These are phyloP conservation scores for Drosophila tristis DNA, from an alignment of 1,140 invertebrate genomes.

Conservation along the genomic window DNA sequence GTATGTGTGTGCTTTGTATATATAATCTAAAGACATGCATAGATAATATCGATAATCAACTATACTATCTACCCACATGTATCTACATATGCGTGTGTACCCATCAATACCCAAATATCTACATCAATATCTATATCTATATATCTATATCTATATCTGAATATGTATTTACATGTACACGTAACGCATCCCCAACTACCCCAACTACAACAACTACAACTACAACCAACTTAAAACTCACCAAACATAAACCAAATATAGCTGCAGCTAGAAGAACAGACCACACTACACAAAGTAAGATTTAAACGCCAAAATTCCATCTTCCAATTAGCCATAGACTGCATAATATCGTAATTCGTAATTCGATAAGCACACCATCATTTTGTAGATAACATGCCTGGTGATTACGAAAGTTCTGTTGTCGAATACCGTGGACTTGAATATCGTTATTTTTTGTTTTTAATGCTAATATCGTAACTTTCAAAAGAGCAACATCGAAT, in stretches of 20 bases:
- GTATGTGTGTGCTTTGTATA: conserved; percentile 47
- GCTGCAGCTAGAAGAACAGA: conserved; percentile 84
- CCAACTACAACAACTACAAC: conserved; percentile 56
- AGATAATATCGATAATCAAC: conserved; percentile 18
- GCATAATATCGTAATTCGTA: conserved; percentile 44
- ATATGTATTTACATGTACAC: conserved; percentile 82
- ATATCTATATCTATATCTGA: conserved; percentile 69
- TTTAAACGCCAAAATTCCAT: conserved; percentile 54
- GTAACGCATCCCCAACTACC: conserved; percentile 68
- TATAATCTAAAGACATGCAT: conserved; percentile 38
- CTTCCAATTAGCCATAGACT: conserved; percentile 49
- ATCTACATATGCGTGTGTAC: not conserved
- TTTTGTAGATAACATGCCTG: too few species aligned
- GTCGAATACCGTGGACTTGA: not conserved
- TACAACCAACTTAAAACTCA: conserved; percentile 55
- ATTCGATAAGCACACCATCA: too few species aligned
- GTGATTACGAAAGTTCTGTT: too few species aligned
- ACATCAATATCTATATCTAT: conserved; percentile 54
- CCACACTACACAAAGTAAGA: conserved; percentile 84
- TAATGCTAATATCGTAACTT: too few species aligned
- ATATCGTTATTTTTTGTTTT: conserved; percentile 20
- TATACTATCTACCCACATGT: conserved; percentile 14
- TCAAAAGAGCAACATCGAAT: not conserved
- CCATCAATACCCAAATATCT: conserved; percentile 14
- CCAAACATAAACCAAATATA: conserved; percentile 75